Evolutionary conservation across 2,797 vertebrate species (phyloP).

Genomic region (Tauraco hartlaubi): DNA sequence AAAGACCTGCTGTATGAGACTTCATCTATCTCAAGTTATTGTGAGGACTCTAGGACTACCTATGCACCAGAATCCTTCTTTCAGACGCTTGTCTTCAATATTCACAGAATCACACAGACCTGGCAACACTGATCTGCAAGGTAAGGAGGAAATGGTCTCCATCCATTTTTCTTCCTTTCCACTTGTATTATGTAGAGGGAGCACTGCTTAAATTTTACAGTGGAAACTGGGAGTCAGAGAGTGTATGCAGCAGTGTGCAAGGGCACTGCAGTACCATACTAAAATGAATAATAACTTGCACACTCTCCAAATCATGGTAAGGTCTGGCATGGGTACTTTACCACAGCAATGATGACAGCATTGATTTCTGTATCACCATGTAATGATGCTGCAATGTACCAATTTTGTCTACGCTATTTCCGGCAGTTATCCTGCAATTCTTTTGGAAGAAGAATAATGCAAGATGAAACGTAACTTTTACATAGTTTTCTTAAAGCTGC

Average conservation of each 20-base stretch:
- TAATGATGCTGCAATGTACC: neutral
- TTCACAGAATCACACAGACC: neutral
- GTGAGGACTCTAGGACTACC: neutral
- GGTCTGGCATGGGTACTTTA: neutral
- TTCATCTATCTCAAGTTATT: neutral
- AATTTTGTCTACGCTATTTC: neutral
- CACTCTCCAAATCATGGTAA: neutral
- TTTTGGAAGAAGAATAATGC: neutral
- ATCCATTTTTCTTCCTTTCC: neutral
- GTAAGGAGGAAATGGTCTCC: neutral
- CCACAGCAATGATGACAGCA: neutral
- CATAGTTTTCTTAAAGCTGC: neutral
- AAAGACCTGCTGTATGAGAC: neutral
- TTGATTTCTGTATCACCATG: neutral
- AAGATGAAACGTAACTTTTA: neutral
- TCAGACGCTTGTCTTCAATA: neutral
- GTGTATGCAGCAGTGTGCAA: neutral
- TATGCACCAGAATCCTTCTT: neutral
- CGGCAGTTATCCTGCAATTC: neutral
- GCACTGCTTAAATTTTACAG: neutral
- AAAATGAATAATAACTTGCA: neutral
- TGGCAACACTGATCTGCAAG: neutral
- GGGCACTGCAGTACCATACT: neutral
- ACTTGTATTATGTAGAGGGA: neutral
- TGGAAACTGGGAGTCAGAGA: neutral